Evolutionary conservation across 2,113 vertebrate genomes (phyloP).

Genomic region (Hippocampus abdominalis): DNA sequence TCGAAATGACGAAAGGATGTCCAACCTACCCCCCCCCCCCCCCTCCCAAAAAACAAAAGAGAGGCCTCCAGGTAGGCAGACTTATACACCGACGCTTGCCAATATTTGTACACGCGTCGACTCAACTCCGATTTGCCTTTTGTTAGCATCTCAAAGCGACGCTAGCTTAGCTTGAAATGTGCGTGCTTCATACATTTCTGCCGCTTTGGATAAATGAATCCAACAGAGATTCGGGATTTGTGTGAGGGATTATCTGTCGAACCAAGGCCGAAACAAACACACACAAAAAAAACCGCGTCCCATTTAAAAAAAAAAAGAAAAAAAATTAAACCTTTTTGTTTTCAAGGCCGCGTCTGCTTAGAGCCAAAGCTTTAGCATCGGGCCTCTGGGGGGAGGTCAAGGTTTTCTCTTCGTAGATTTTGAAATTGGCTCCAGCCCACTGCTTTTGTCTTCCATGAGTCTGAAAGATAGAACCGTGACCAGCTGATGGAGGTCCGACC

Average conservation of each 20-base stretch:
- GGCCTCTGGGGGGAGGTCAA: constrained; percentile 53
- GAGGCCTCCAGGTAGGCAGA: too few relatives aligned
- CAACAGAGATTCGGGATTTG: constrained; percentile 56
- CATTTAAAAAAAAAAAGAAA: constrained; percentile 4
- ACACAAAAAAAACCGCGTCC: constrained; percentile 1
- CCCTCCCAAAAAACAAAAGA: too few relatives aligned
- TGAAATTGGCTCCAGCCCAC: constrained; percentile 52
- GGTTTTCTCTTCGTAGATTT: constrained; percentile 49
- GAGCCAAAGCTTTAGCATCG: constrained; percentile 42
- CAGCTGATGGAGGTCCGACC: constrained; percentile 52
- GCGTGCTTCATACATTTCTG: constrained; percentile 30
- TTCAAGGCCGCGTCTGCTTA: constrained; percentile 49
- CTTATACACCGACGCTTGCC: too few relatives aligned
- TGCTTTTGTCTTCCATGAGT: constrained; percentile 43
- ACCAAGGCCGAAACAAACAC: constrained; percentile 51
- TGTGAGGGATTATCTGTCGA: constrained; percentile 55
- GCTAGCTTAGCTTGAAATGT: not conserved
- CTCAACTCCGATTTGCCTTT: not conserved
- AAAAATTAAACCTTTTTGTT: not conserved
- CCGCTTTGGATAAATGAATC: constrained; percentile 47
- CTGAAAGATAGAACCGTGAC: constrained; percentile 51
- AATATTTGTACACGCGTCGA: not conserved
- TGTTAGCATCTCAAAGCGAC: constrained; percentile 9
- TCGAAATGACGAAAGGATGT: too few relatives aligned
- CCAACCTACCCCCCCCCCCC: too few relatives aligned